Evolutionary conservation across 2,113 vertebrate genomes (phyloP).

Genomic region (Thermophis baileyi): DNA sequence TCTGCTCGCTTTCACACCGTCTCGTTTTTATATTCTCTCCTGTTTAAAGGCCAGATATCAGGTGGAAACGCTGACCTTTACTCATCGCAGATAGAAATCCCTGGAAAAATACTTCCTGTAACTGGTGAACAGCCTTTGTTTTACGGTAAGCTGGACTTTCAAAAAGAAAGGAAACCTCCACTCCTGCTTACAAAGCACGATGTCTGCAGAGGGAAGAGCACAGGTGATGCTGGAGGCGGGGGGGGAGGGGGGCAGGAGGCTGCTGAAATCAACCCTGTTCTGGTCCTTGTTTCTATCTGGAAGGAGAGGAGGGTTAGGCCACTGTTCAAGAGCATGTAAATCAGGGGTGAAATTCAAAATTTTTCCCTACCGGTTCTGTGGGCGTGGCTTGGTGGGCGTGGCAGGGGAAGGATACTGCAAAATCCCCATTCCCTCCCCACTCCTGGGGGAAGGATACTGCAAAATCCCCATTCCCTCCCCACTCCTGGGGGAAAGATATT

Average conservation of each 20-base stretch:
- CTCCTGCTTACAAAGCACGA: background rate
- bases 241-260: no score
- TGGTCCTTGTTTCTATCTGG: background rate
- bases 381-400: no score
- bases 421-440: no score
- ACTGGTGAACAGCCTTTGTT: constrained; percentile 41
- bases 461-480: no score
- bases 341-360: no score
- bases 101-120: constrained; percentile 40
- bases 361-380: no score
- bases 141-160: constrained; percentile 55
- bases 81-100: constrained; percentile 41
- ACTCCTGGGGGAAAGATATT: no score
- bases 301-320: background rate
- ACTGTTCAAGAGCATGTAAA: background rate
- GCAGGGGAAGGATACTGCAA: no score
- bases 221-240: background rate
- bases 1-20: background rate
- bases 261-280: background rate
- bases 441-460: no score
- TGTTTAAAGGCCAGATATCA: constrained; percentile 59
- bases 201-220: background rate
- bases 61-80: constrained; percentile 35
- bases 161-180: background rate
- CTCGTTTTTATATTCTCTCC: constrained; percentile 27